A percentile compares a stretch with the other conserved stretches of the same genome.
phyloP scores from a whole-genome alignment of 2,113 vertebrate species.

The Aptenodytes patagonicus region DNA sequence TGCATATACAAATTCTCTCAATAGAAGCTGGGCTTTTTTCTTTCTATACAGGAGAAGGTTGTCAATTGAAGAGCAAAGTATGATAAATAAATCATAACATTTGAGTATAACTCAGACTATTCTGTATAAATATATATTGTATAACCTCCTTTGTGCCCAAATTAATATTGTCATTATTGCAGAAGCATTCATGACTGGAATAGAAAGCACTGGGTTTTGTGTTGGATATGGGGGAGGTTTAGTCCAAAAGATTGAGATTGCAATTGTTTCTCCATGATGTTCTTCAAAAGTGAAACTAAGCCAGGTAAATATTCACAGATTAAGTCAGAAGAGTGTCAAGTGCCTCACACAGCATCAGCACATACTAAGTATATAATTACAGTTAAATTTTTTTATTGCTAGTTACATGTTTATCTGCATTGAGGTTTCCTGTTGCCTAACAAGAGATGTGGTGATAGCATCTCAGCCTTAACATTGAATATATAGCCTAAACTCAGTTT shows the following conservation, averaged over 20 bases:
- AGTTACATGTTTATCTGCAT: background rate
- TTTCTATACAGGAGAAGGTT: background rate
- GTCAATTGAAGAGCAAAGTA: background rate
- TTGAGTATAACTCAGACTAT: background rate
- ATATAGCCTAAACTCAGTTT: background rate
- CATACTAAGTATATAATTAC: background rate
- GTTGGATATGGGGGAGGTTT: background rate
- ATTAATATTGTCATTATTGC: background rate
- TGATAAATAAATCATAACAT: background rate
- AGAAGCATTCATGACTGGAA: background rate
- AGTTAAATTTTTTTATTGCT: background rate
- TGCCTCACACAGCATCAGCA: background rate
- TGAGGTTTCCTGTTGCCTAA: conserved; percentile 14
- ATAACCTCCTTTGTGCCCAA: background rate
- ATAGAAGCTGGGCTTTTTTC: background rate
- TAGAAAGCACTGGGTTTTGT: background rate
- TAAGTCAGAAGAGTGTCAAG: background rate
- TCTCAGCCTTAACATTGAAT: background rate
- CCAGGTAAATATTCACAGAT: background rate
- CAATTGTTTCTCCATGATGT: background rate
- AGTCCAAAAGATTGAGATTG: background rate
- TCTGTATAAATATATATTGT: background rate
- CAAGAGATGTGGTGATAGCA: background rate
- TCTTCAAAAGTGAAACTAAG: background rate
- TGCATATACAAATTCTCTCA: background rate